Conservation (phyloP, 2,888 invertebrate species). For the Metellina segmentata region DNA sequence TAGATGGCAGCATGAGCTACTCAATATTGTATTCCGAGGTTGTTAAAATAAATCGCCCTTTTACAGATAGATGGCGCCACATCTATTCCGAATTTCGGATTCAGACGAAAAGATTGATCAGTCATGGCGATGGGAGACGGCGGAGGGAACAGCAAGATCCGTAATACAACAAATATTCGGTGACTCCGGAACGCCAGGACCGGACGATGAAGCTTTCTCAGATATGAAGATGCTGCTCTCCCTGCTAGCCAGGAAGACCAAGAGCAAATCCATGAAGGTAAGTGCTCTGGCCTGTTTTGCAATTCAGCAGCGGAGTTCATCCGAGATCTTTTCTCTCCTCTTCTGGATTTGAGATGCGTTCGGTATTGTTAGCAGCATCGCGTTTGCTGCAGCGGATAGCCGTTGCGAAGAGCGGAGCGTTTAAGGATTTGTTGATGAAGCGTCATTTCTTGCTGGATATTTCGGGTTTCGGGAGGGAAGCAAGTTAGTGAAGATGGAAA, state of each 20-base stretch:
- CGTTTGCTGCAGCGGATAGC: background rate
- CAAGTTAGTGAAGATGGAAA: too few species aligned
- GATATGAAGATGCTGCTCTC: slow-evolving; percentile 7
- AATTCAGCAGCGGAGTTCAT: too few species aligned
- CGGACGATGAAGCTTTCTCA: background rate
- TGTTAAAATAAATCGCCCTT: background rate
- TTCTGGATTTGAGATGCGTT: too few species aligned
- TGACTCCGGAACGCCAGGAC: background rate
- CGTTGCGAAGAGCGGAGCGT: background rate
- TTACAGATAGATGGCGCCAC: slow-evolving; percentile 41
- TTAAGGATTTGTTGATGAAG: too few species aligned
- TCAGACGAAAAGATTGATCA: slow-evolving; percentile 51
- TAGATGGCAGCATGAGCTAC: slow-evolving; percentile 3
- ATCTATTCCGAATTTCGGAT: slow-evolving; percentile 38
- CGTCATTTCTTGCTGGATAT: too few species aligned
- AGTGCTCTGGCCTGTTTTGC: background rate
- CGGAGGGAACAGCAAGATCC: slow-evolving; percentile 52
- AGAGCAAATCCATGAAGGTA: slow-evolving; percentile 54
- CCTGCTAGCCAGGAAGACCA: slow-evolving; percentile 28
- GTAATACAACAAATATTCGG: slow-evolving; percentile 16
- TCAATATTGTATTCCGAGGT: background rate
- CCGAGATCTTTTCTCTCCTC: too few species aligned
- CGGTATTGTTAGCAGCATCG: background rate
- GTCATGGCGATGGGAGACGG: slow-evolving; percentile 47
- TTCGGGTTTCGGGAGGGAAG: too few species aligned